A percentile compares a stretch with the other conserved stretches of the same genome.
Evolutionary conservation across 2,888 invertebrate genomes (phyloP).

Genomic region (Villa cingulata): DNA sequence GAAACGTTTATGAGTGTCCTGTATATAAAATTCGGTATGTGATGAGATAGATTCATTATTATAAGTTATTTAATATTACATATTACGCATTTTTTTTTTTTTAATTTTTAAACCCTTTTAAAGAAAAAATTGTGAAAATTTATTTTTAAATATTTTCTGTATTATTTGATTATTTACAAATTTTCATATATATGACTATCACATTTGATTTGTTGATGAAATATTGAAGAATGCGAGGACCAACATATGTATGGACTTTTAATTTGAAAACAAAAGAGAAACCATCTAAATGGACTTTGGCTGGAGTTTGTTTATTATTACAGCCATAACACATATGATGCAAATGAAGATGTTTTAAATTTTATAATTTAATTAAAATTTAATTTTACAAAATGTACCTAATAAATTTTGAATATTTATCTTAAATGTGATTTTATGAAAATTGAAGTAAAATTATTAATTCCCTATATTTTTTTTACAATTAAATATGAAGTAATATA

Average conservation of each 20-base stretch:
- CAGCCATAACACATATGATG: constrained; percentile 68
- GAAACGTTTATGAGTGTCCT: constrained; percentile 83
- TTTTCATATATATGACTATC: neutral
- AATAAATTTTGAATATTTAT: no score
- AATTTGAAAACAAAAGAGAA: constrained; percentile 79
- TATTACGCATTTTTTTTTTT: constrained; percentile 2
- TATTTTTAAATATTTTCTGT: no score
- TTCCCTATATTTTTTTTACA: no score
- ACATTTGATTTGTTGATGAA: neutral
- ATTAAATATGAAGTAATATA: no score
- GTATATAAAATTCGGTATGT: constrained; percentile 71
- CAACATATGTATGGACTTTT: constrained; percentile 90
- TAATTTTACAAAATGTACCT: no score
- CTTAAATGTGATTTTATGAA: no score
- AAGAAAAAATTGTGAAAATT: no score
- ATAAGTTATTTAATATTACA: neutral
- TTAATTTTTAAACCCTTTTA: neutral
- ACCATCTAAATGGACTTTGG: constrained; percentile 79
- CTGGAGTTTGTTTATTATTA: constrained; percentile 76
- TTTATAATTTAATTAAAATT: no score
- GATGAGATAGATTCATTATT: constrained; percentile 1
- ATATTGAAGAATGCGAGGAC: constrained; percentile 52
- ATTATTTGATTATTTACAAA: no score
- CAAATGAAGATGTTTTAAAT: no score
- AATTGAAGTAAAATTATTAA: no score